These are phyloP conservation scores for Drosophila koepferae DNA, from an alignment of 2,888 invertebrate species.

Conservation along the genomic window DNA sequence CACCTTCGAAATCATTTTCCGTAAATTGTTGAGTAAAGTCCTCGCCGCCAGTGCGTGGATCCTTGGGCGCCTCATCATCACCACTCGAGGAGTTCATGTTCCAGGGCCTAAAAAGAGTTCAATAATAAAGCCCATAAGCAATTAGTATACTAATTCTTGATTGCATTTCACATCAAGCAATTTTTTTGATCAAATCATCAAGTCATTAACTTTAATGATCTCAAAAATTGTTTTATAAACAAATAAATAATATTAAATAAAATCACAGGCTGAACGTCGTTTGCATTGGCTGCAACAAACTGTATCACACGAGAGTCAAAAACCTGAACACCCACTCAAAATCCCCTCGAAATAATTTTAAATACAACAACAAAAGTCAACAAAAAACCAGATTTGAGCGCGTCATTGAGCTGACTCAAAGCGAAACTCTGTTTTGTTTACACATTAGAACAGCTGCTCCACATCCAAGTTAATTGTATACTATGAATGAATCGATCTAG, in stretches of 20 bases:
- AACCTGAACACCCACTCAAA: constrained; percentile 27
- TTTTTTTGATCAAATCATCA: constrained; percentile 3
- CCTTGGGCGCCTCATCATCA: constrained; percentile 93
- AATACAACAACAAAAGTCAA: constrained; percentile 5
- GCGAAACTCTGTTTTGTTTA: constrained; percentile 5
- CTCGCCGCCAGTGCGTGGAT: constrained; percentile 93
- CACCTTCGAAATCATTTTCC: constrained; percentile 96
- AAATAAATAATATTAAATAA: background rate
- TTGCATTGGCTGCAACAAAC: constrained; percentile 44
- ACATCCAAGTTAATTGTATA: constrained; percentile 7
- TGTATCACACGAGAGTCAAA: constrained; percentile 13
- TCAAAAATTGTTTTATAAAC: constrained; percentile 7
- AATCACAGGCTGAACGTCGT: constrained; percentile 6
- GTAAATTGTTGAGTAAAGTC: constrained; percentile 91
- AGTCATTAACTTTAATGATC: constrained; percentile 8
- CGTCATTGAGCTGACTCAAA: constrained; percentile 18
- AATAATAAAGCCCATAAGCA: background rate
- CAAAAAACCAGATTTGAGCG: constrained; percentile 9
- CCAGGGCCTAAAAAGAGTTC: constrained; percentile 86
- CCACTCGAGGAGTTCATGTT: constrained; percentile 87
- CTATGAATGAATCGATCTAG: constrained; percentile 1
- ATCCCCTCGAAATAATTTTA: constrained; percentile 30
- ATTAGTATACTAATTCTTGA: constrained; percentile 12
- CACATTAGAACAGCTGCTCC: constrained; percentile 18
- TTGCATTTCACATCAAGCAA: background rate